Evolutionary conservation across 2,888 invertebrate species (phyloP).

Genomic region (Cybosia mesomella): DNA sequence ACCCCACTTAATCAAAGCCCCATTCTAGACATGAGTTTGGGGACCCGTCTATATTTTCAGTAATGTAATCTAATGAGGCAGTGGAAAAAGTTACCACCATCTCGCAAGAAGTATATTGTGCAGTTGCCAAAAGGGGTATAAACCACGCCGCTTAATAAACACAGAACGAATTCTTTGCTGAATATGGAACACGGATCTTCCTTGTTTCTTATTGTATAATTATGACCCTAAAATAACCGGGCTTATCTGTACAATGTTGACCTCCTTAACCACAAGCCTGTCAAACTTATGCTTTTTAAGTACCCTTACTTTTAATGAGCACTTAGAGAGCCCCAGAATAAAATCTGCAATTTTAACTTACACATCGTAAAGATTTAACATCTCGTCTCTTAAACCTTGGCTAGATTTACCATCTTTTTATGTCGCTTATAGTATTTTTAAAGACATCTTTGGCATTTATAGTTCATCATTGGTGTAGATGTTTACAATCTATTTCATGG

Average conservation of each 20-base stretch:
- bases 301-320: constrained; percentile 28
- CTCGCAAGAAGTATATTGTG: background rate
- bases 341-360: constrained; percentile 33
- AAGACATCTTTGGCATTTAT: background rate
- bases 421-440: background rate
- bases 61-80: background rate
- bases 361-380: constrained; percentile 16
- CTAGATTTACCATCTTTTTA: constrained; percentile 8
- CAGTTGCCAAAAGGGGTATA: background rate
- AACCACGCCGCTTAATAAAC: background rate
- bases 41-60: background rate
- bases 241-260: background rate
- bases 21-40: background rate
- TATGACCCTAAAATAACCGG: constrained; percentile 3
- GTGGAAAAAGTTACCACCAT: background rate
- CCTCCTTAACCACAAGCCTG: constrained; percentile 12
- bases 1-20: background rate
- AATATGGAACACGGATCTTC: background rate
- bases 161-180: background rate
- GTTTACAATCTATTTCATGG: background rate
- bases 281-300: constrained; percentile 20
- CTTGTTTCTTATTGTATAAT: background rate
- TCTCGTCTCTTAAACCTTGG: background rate
- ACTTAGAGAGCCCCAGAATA: constrained; percentile 18
- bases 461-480: background rate